Evolutionary conservation across 2,888 invertebrate species (phyloP), one percentile per base, ranked within the genome.

Genomic region (Monoplex corrugatus): DNA sequence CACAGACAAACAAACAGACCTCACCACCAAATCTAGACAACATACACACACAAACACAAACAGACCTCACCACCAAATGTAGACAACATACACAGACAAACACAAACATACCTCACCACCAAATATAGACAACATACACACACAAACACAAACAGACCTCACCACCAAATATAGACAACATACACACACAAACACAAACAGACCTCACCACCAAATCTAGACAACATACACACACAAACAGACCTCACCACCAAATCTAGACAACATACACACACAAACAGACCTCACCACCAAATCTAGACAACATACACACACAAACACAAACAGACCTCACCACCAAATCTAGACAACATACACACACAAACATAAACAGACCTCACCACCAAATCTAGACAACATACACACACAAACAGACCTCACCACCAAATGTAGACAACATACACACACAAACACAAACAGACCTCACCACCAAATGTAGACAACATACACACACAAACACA

Each of bases 281-380:
- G 40, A 38, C 38, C n/a, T n/a, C n/a, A n/a, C n/a, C n/a, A n/a
- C n/a, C n/a, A n/a, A n/a, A n/a, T n/a, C n/a, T n/a, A n/a, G n/a
- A n/a, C n/a, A n/a, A 38, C 78, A 78, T 40, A 78, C 78, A 78
- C 78, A 78, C 78, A 78, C 78, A 78, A 38, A 78, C 78, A 78
- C 43, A 78, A 38, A 78, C 78, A 78, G 40, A 78, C 78, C 38
- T 40, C 38, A 38, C 38, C 78, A 38, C 16, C 13, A 3, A 19
- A 3, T 19, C 72, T 35, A 16, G 16, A 3, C 19, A 72, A 32
- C 72, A 72, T 3, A 72, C 32, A 72, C 2, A 35, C 32, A 72
- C 32, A 72, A 32, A 72, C 63, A 68, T n/a, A 68, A 23, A 68
- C 63, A 68, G 28, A 72, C n/a, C n/a, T n/a, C n/a, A n/a, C n/a